Conservation (phyloP, 1,140 invertebrate species). For the Cephus cinctus region DNA sequence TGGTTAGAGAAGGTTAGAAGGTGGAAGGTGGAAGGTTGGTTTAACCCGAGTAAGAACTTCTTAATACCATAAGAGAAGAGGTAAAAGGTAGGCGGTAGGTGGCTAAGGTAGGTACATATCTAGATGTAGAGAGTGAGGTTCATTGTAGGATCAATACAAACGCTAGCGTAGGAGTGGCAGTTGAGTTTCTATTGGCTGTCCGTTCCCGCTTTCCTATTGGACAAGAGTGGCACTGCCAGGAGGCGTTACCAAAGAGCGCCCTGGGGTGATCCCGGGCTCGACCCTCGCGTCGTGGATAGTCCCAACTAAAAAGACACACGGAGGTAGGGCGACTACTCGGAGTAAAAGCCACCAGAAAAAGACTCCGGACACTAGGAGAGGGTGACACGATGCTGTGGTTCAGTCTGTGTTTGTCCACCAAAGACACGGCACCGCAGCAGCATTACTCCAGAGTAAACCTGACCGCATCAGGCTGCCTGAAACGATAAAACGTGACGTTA, state of each 20-base stretch:
- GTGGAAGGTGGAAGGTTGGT: conserved; percentile 21
- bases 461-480: neutral
- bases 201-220: conserved; percentile 40
- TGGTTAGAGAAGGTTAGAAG: neutral
- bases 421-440: conserved; percentile 35
- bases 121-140: no score
- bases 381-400: conserved; percentile 45
- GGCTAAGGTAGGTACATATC: conserved; percentile 23
- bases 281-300: conserved; percentile 31
- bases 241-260: conserved; percentile 45
- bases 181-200: conserved; percentile 45
- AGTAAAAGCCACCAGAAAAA: neutral
- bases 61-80: conserved; percentile 44
- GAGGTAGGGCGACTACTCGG: no score
- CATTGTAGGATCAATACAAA: conserved; percentile 56
- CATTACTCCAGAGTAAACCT: neutral
- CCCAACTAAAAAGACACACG: conserved; percentile 42
- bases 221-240: conserved; percentile 41
- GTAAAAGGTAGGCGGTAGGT: conserved; percentile 19
- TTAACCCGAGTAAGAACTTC: conserved; percentile 48
- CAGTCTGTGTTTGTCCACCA: conserved; percentile 56
- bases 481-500: neutral
- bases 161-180: conserved; percentile 50
- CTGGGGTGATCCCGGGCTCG: conserved; percentile 25
- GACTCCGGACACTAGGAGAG: conserved; percentile 30